Percentiles rank a stretch among this genome's conserved stretches.
Conservation (phyloP, 1,140 invertebrate genomes). For the Trypoxylus dichotomus region DNA sequence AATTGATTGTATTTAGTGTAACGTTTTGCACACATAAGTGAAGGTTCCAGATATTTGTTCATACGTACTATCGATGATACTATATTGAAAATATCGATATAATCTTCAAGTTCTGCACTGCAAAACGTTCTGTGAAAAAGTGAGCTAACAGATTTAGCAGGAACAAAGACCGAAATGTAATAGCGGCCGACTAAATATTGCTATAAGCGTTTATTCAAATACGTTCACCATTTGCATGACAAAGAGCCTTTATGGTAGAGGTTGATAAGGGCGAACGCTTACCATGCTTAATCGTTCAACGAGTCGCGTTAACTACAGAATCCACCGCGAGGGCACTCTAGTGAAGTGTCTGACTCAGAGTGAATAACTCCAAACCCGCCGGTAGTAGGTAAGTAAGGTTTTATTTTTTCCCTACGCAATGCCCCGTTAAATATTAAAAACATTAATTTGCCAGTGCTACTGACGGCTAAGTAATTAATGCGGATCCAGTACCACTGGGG, state of each 20-base stretch:
- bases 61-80: too few species aligned
- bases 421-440: background rate
- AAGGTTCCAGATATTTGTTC: too few species aligned
- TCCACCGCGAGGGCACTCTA: constrained; percentile 29
- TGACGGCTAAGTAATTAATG: background rate
- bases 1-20: too few species aligned
- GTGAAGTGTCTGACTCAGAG: constrained; percentile 32
- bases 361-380: background rate
- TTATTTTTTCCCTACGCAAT: background rate
- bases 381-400: background rate
- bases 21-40: too few species aligned
- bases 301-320: constrained; percentile 41
- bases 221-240: constrained; percentile 36
- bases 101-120: background rate
- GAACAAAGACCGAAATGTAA: constrained; percentile 30
- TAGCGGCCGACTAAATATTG: constrained; percentile 36
- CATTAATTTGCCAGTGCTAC: background rate
- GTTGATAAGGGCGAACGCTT: constrained; percentile 41
- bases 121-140: background rate
- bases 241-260: constrained; percentile 34
- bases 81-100: background rate
- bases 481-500: background rate
- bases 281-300: constrained; percentile 43
- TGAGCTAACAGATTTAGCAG: background rate
- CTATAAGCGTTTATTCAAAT: constrained; percentile 39